phyloP scores from a whole-genome alignment of 1,140 invertebrate species.

The Maniola jurtina region DNA sequence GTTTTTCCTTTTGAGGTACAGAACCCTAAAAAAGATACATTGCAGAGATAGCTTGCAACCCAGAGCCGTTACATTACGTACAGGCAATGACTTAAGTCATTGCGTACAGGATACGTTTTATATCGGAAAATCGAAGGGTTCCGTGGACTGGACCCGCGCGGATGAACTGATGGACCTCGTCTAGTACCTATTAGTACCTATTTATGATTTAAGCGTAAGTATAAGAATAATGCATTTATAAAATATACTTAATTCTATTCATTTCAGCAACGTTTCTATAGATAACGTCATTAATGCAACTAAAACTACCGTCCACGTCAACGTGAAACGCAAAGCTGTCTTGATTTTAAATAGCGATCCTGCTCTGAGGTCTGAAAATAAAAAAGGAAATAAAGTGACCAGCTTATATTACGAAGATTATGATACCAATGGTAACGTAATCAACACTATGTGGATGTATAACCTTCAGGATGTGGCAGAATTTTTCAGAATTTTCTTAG shows the following conservation, averaged over 20 bases:
- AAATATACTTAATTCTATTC: background rate
- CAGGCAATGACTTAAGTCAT: no score
- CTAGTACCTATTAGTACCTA: no score
- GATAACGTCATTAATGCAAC: constrained; percentile 4
- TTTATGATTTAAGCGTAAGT: no score
- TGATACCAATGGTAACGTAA: constrained; percentile 34
- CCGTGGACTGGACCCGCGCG: no score
- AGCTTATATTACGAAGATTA: constrained; percentile 48
- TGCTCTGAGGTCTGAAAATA: constrained; percentile 2
- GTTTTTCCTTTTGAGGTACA: no score
- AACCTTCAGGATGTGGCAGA: constrained; percentile 45
- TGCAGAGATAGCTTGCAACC: no score
- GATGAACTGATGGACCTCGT: no score
- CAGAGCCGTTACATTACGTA: no score
- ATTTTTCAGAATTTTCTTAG: constrained; percentile 46
- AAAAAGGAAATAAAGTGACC: constrained; percentile 33
- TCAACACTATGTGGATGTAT: constrained; percentile 46
- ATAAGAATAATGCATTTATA: no score
- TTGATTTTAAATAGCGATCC: constrained; percentile 26
- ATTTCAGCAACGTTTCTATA: constrained; percentile 2
- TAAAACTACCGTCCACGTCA: constrained; percentile 2
- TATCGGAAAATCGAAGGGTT: no score
- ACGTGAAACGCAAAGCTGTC: constrained; percentile 22
- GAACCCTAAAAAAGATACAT: no score
- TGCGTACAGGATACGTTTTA: no score